Evolutionary conservation across 2,113 vertebrate genomes (phyloP), one percentile per base, ranked within the genome.

Genomic region (Argyrosomus japonicus): DNA sequence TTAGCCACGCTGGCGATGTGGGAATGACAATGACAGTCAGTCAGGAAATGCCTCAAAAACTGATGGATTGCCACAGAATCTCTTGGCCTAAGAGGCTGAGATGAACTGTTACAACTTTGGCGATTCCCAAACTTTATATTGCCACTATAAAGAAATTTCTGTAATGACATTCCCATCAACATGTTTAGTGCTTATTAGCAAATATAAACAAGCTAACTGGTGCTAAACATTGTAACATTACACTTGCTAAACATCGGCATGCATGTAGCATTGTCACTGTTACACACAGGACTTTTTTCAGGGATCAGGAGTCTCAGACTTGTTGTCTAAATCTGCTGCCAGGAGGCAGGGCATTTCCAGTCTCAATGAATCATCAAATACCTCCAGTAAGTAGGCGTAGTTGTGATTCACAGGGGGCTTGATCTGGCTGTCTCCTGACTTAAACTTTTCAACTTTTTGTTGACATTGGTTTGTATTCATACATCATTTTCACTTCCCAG

Each of bases 311-410:
- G 25, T 63, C 36, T 79, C 67, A 64, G 62, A 72, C 85, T 84
- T 81, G 65, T 73, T 84, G 79, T 88, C 76, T 86, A 65, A 89
- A 81, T 87, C 67, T 50, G 50, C 23, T 73, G 88, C 87, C 87
- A 79, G 74, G 84, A 72, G 91, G 89, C 87, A 86, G 53, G 83
- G 76, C 83, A 86, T 88, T 91, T 90, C 88, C 89, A 87, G 87
- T 89, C 85, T 75, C 50, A 60, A 51, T 91, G 91, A 91, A 80
- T 91, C 91, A 92, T 64, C 65, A 75, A 86, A 83, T 86, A 83
- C 83, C 75, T 90, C 85, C 88, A 88, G 89, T 82, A 91, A 92
- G 80, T 82, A 65, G 88, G 86, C 25, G 80, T 78, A 84, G 77
- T 72, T 74, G 70, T 85, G 82, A 86, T 65, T 90, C 86, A 87